Evolutionary conservation across 1,140 invertebrate species (phyloP).

Genomic region (Zaprionus gabonicus): DNA sequence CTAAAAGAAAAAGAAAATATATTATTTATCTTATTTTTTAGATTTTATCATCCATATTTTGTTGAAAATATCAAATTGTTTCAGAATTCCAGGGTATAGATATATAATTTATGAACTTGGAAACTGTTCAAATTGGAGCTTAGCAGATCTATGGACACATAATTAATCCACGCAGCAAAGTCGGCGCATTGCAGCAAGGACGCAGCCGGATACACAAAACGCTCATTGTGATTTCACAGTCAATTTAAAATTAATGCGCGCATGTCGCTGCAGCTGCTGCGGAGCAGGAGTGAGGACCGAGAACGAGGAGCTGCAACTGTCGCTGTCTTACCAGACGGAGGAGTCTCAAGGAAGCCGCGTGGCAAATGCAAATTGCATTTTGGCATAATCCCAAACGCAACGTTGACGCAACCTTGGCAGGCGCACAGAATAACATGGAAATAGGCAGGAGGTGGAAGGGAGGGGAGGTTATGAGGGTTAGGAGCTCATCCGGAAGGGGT

Average conservation of each 20-base stretch:
- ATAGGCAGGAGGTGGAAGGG: neutral
- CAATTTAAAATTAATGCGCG: conserved; percentile 82
- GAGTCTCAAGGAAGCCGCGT: conserved; percentile 63
- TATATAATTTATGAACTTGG: neutral
- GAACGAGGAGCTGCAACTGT: neutral
- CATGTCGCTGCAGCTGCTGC: conserved; percentile 47
- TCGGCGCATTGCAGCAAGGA: neutral
- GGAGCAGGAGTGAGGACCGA: neutral
- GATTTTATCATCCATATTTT: too few species aligned
- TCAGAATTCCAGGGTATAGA: too few species aligned
- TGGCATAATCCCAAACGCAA: conserved; percentile 79
- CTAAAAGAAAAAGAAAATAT: too few species aligned
- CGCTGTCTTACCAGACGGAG: conserved; percentile 3
- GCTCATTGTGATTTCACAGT: conserved; percentile 77
- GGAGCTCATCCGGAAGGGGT: conserved; percentile 6
- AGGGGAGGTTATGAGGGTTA: neutral
- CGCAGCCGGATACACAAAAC: conserved; percentile 43
- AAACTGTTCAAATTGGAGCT: neutral
- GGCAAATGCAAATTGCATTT: conserved; percentile 82
- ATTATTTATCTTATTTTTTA: too few species aligned
- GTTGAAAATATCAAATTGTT: too few species aligned
- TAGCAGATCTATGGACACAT: neutral
- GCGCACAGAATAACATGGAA: conserved; percentile 44
- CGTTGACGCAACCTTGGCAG: conserved; percentile 20
- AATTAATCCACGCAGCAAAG: conserved; percentile 1